These are phyloP conservation scores for Selenia dentaria DNA, from an alignment of 2,888 invertebrate species.

Conservation along the genomic window DNA sequence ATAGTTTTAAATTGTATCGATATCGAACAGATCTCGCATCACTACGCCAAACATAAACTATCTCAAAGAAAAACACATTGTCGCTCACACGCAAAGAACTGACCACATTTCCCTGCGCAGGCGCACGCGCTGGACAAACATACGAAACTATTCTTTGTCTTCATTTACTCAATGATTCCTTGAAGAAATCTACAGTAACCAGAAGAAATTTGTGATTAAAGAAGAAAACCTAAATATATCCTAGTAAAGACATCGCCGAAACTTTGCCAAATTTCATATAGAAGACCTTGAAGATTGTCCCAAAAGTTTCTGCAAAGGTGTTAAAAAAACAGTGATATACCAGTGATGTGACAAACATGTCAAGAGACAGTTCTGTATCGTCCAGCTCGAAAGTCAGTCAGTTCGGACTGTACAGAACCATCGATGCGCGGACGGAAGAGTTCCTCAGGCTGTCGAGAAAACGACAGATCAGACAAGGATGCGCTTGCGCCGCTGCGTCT, in stretches of 20 bases:
- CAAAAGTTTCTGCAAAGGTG: neutral
- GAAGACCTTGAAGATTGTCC: neutral
- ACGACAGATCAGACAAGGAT: slow-evolving; percentile 71
- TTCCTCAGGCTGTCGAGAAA: slow-evolving; percentile 68
- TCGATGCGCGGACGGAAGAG: slow-evolving; percentile 73
- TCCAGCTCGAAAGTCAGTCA: slow-evolving; percentile 61
- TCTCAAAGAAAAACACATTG: slow-evolving; percentile 67
- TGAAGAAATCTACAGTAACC: too few relatives aligned
- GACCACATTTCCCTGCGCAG: slow-evolving; percentile 59
- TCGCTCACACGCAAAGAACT: slow-evolving; percentile 52
- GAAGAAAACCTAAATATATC: too few relatives aligned
- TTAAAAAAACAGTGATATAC: slow-evolving; percentile 11
- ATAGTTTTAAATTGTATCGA: slow-evolving; percentile 6
- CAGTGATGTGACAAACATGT: slow-evolving; percentile 70
- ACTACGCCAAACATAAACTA: slow-evolving; percentile 46
- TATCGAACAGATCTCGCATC: slow-evolving; percentile 31
- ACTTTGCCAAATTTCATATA: too few relatives aligned
- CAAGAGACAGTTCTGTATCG: slow-evolving; percentile 63
- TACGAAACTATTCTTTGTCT: neutral
- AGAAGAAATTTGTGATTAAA: too few relatives aligned
- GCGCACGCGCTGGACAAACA: slow-evolving; percentile 47
- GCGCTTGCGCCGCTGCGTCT: slow-evolving; percentile 72
- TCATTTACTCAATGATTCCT: too few relatives aligned
- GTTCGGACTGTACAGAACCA: slow-evolving; percentile 72
- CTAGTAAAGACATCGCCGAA: too few relatives aligned